These are phyloP conservation scores for Aulostomus chinensis DNA, from an alignment of 2,797 vertebrate genomes.

Conservation along the genomic window DNA sequence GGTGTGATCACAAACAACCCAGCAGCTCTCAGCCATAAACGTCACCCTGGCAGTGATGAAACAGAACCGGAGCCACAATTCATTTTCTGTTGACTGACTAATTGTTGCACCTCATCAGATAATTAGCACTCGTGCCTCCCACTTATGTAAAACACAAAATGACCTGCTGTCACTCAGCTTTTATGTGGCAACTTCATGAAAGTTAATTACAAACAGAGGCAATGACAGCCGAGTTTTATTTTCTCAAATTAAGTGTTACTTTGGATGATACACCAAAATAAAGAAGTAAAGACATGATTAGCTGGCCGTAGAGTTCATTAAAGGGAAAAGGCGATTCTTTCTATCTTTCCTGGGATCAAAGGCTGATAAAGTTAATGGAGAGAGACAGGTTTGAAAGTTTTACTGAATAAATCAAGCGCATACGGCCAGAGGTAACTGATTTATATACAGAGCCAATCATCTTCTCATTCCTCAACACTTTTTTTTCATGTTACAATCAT, in stretches of 20 bases:
- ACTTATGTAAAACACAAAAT: conserved; percentile 12
- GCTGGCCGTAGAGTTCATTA: conserved; percentile 35
- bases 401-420: conserved; percentile 48
- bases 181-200: conserved; percentile 13
- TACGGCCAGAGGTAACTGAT: conserved; percentile 27
- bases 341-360: conserved; percentile 54
- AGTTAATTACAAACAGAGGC: conserved; percentile 16
- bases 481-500: background rate
- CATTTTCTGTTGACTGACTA: background rate
- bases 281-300: conserved; percentile 22
- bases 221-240: background rate
- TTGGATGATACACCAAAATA: conserved; percentile 15
- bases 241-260: background rate
- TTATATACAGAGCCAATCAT: conserved; percentile 35
- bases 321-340: conserved; percentile 29
- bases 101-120: conserved; percentile 1
- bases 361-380: conserved; percentile 28
- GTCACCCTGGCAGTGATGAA: background rate
- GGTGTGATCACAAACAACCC: too few species aligned
- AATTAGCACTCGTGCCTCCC: background rate
- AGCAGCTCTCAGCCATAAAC: too few species aligned
- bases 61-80: background rate
- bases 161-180: conserved; percentile 11
- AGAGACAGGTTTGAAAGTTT: conserved; percentile 37
- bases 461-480: conserved; percentile 26